phyloP scores from a whole-genome alignment of 92 coral and sea anemone species.

The Siderastrea siderea region DNA sequence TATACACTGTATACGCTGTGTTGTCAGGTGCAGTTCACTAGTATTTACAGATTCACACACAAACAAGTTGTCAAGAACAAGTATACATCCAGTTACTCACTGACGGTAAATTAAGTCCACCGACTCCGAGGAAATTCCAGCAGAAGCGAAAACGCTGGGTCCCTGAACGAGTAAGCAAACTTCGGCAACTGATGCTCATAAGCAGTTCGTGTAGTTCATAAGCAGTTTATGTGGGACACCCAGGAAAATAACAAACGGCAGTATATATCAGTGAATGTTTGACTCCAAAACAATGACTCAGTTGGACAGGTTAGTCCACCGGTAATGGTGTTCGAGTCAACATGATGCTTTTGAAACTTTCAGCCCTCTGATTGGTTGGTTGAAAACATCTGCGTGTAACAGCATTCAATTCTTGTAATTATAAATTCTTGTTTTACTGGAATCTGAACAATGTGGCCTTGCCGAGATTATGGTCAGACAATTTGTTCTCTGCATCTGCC shows the following conservation, averaged over 20 bases:
- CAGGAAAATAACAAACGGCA: neutral
- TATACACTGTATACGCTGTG: neutral
- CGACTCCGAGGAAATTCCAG: neutral
- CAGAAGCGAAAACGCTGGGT: neutral
- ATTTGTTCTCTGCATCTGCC: neutral
- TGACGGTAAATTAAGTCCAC: neutral
- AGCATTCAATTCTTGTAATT: conserved; percentile 15
- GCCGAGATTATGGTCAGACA: neutral
- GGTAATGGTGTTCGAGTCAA: conserved; percentile 8
- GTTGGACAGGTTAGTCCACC: conserved; percentile 15
- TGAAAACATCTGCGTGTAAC: conserved; percentile 5
- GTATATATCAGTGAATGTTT: neutral
- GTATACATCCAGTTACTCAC: neutral
- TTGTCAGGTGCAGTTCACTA: neutral
- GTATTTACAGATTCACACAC: neutral
- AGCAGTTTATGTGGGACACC: no score
- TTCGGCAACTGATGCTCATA: neutral
- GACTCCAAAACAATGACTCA: conserved; percentile 19
- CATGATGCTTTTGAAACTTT: neutral
- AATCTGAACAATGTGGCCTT: neutral
- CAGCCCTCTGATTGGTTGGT: conserved; percentile 15
- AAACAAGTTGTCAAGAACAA: neutral
- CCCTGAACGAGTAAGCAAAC: neutral
- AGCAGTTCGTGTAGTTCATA: neutral
- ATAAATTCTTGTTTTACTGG: conserved; percentile 5